A percentile compares a stretch with the other conserved stretches of the same genome.
These are phyloP conservation scores for Sipha flava DNA, from an alignment of 1,140 invertebrate species.

Conservation along the genomic window DNA sequence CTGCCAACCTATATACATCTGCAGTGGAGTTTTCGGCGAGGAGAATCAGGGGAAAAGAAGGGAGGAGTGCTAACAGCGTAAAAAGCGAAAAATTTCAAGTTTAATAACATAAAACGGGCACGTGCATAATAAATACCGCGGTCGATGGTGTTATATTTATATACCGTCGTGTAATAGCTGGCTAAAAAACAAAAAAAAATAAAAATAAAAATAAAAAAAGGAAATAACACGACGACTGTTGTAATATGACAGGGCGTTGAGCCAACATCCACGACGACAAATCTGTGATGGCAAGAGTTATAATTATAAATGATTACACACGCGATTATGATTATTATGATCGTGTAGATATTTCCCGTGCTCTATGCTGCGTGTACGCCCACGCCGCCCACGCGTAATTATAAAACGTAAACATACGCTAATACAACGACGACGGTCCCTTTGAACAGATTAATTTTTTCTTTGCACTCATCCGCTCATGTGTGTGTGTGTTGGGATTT, in stretches of 20 bases:
- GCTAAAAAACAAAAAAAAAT: background rate
- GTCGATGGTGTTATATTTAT: background rate
- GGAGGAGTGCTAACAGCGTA: too few species aligned
- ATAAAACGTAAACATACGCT: background rate
- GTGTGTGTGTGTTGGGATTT: background rate
- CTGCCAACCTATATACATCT: too few species aligned
- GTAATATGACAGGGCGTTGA: background rate
- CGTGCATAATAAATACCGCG: background rate
- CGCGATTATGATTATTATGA: background rate
- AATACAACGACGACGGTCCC: background rate
- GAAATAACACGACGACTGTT: background rate
- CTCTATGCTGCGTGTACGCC: background rate
- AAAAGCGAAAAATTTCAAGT: too few species aligned
- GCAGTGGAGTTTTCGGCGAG: too few species aligned
- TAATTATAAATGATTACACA: conserved; percentile 15
- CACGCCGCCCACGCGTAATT: conserved; percentile 9
- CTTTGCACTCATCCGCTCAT: background rate
- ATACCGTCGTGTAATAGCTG: background rate
- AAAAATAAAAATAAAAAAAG: background rate
- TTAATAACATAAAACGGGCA: too few species aligned
- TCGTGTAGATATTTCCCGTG: background rate
- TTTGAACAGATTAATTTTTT: background rate
- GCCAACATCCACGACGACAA: background rate
- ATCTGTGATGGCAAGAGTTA: background rate
- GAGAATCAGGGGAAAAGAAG: too few species aligned